These are phyloP conservation scores for Tylochromis polylepis DNA, from an alignment of 2,113 vertebrate species.

Conservation along the genomic window DNA sequence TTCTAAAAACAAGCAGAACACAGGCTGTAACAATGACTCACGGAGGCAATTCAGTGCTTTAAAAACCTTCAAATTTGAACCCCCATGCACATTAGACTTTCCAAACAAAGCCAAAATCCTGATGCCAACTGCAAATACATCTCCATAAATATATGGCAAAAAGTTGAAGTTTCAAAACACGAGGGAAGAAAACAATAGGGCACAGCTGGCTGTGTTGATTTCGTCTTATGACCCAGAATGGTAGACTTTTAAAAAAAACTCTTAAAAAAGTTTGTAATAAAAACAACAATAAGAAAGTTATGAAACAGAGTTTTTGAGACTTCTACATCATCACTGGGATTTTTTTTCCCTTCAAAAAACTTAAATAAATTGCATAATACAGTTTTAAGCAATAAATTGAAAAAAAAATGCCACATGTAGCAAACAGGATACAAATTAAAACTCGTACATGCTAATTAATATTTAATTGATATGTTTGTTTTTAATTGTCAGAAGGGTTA, in stretches of 20 bases:
- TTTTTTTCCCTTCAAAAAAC: not conserved
- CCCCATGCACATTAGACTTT: not conserved
- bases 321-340: not conserved
- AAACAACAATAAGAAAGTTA: not conserved
- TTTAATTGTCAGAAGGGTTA: not conserved
- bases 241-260: not conserved
- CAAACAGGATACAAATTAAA: not conserved
- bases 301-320: not conserved
- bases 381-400: not conserved
- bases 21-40: not conserved
- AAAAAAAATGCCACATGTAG: too few relatives aligned
- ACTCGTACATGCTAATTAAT: not conserved
- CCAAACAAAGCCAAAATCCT: not conserved
- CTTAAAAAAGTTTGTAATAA: not conserved
- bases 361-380: not conserved
- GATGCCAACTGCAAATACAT: not conserved
- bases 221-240: not conserved
- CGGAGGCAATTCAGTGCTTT: not conserved
- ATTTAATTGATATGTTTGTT: not conserved
- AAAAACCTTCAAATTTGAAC: not conserved
- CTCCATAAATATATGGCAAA: not conserved
- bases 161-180: not conserved
- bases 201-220: not conserved
- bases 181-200: not conserved
- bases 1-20: not conserved